Conservation (phyloP, 2,888 invertebrate genomes). For the Agrochola litura region DNA sequence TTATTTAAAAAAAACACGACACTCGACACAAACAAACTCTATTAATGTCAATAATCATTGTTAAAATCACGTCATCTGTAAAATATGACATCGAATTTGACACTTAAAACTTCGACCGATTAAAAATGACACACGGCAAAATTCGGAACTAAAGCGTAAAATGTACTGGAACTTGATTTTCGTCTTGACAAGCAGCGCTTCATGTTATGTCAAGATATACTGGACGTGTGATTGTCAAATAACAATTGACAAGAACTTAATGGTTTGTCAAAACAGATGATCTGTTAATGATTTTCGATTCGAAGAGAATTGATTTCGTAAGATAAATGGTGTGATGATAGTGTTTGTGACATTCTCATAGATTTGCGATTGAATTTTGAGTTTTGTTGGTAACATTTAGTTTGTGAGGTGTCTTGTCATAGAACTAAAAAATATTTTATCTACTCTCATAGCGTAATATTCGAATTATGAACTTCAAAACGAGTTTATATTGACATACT, state of each 20-base stretch:
- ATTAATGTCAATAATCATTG: slow-evolving; percentile 77
- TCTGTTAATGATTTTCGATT: slow-evolving; percentile 82
- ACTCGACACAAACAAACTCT: slow-evolving; percentile 70
- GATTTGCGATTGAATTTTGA: slow-evolving; percentile 33
- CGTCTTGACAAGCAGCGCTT: slow-evolving; percentile 54
- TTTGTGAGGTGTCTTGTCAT: background rate
- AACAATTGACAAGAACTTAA: slow-evolving; percentile 75
- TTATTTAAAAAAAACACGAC: slow-evolving; percentile 44
- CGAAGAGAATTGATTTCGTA: slow-evolving; percentile 71
- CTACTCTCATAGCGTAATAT: too few species aligned
- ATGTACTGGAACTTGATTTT: background rate
- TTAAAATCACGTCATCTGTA: slow-evolving; percentile 85
- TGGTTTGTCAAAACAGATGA: slow-evolving; percentile 89
- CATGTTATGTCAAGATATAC: background rate
- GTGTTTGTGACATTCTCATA: slow-evolving; percentile 76
- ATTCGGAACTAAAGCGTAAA: background rate
- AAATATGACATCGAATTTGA: slow-evolving; percentile 72
- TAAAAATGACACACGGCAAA: background rate
- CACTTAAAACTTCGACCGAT: background rate
- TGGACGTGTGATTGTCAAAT: slow-evolving; percentile 74
- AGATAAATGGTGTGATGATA: slow-evolving; percentile 86
- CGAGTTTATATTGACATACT: too few species aligned
- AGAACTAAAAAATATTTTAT: background rate
- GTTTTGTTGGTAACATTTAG: background rate
- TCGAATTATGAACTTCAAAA: too few species aligned